Evolutionary conservation across 2,113 vertebrate species (phyloP), one percentile per base, ranked within the genome.

Genomic region (Herpailurus yagouaroundi): DNA sequence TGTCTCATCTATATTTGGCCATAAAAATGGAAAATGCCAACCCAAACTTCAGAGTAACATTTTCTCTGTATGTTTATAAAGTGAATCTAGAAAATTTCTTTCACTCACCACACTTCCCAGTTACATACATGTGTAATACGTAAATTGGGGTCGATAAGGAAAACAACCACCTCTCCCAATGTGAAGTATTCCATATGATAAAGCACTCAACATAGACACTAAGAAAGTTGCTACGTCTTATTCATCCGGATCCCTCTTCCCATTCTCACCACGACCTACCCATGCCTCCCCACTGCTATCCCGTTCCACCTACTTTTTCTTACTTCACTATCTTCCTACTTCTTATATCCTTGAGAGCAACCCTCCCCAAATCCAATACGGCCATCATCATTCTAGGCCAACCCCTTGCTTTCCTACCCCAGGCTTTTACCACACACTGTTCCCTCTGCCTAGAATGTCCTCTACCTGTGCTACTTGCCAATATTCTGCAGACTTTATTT

Each of bases 11-110:
- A 73, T 4, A 9, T 52, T 74, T 79, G 86, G 71, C 33, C 64
- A 23, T n/a, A 52, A 90, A 74, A n/a, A 50, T 29, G 36, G 92
- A 94, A 80, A 86, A 86, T 31, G 57, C 10, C 84, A 91, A 96
- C 18, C 52, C 29, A 36, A 63, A 55, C 45, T 79, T 71, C 86
- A 71, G 12, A 63, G 63, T 33, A 16, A 64, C 15, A 41, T 21
- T 21, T 50, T 74, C n/a, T 73, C 71, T 64, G 2, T 21, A 23
- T 41, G 63, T 52, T 85, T 45, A 79, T n/a, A 45, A 41, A 79
- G 48, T 83, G 27, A 93, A 23, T 55, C 64, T 48, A 52, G 64
- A 85, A 68, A 77, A 50, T 38, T n/a, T 84, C 73, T 29, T 60
- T 71, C 21, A 55, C 31, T 76, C 25, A 6, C 11, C 57, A 86